Percentiles rank a stretch among this genome's conserved stretches.
Conservation (phyloP, 2,113 vertebrate species). For the Otis tarda region DNA sequence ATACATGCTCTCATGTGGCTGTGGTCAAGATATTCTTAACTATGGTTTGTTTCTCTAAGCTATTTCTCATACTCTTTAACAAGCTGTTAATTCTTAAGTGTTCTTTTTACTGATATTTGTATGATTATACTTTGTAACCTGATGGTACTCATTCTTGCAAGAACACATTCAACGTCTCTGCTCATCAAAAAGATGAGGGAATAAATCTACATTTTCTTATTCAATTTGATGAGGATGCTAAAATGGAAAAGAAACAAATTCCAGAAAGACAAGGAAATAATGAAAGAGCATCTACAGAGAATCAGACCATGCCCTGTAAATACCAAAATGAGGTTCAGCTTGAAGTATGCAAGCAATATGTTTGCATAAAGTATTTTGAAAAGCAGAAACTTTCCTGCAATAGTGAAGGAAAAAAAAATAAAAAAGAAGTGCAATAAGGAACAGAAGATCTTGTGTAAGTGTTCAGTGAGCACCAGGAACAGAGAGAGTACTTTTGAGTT, state of each 20-base stretch:
- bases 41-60: background rate
- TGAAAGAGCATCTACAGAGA: background rate
- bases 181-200: background rate
- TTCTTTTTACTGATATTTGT: background rate
- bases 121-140: background rate
- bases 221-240: background rate
- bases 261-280: background rate
- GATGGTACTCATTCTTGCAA: background rate
- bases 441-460: background rate
- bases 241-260: background rate
- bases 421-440: background rate
- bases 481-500: background rate
- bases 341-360: background rate
- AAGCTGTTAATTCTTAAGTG: background rate
- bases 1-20: background rate
- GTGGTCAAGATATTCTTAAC: background rate
- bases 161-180: background rate
- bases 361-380: background rate
- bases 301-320: background rate
- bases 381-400: background rate
- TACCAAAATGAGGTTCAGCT: background rate
- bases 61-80: background rate
- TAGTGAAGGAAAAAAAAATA: background rate
- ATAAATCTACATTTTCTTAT: background rate
- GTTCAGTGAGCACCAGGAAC: background rate